Base-by-base conservation (phyloP, 2,888 invertebrate species). In the Luperina testacea region DNA sequence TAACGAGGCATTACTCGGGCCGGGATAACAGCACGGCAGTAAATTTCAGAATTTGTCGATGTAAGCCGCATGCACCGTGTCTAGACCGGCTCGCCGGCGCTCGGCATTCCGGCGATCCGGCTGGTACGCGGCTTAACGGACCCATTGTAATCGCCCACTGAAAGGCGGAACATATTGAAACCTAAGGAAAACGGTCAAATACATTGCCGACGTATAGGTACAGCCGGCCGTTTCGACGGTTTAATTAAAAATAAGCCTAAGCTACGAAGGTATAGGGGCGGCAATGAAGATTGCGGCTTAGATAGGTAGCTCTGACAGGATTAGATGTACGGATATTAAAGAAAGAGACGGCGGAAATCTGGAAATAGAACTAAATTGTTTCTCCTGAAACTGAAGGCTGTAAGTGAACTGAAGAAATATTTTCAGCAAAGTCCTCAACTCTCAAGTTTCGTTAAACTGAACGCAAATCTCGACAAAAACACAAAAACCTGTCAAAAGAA, bases 41-140 rank as follows among this genome's bases (percentile, higher is more conserved):
- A 87, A 90, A 90, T 88, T 89, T 83, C 68, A 80, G 85, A 90
- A 89, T 90, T 87, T 90, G 89, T 87, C 88, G 86, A 87, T 85
- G 84, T 89, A 84, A 84, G 80, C 88, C 82, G 83, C 80, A 78
- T 83, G 83, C 83, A 84, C 81, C 72, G 64, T 73, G 75, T 75
- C 64, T 78, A 77, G 78, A 69, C 78, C 71, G 74, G 64, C 61
- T 61, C 61, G 48, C 86, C 38, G 27, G 42, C 53, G 69, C 61
- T 61, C 61, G 71, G 68, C 67, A 45, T 24, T 61, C 84, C 75
- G 69, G 59, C 24, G 63, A 38, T 68, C 85, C 77, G 73, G 68
- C 76, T 65, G 77, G 73, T 45, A 48, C 69, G 72, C 73, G 77
- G 89, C 85, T 85, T 85, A 83, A 72, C 84, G 81, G 63, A 80